phyloP scores from a whole-genome alignment of 2,113 vertebrate species.

The Mustela lutreola region DNA sequence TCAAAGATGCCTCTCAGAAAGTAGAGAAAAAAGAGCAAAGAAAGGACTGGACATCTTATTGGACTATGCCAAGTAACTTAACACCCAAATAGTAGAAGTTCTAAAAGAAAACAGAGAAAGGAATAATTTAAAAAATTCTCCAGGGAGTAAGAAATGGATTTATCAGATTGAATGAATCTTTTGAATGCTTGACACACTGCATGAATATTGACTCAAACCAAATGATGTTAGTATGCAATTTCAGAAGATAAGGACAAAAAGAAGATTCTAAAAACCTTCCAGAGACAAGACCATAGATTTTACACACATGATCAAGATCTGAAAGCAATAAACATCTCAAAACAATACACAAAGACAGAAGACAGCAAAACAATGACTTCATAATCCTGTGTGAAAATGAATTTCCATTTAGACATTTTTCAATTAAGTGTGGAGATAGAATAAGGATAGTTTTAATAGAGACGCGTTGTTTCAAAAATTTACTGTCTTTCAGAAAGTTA shows the following conservation, averaged over 20 bases:
- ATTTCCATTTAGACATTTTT: not conserved
- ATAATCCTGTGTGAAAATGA: not conserved
- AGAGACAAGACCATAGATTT: not conserved
- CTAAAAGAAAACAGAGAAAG: not conserved
- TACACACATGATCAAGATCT: not conserved
- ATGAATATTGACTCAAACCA: not conserved
- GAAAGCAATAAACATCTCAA: not conserved
- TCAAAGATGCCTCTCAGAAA: not conserved
- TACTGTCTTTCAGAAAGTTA: constrained; percentile 3
- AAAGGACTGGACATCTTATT: not conserved
- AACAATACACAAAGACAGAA: not conserved
- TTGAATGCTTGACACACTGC: not conserved
- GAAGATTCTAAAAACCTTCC: not conserved
- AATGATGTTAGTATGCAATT: not conserved
- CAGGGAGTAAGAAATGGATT: not conserved
- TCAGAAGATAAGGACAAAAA: not conserved
- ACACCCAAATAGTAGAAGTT: not conserved
- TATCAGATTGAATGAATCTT: not conserved
- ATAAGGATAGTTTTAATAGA: not conserved
- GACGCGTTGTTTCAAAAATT: not conserved
- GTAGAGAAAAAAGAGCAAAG: not conserved
- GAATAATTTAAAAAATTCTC: not conserved
- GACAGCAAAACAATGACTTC: not conserved
- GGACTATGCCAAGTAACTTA: not conserved
- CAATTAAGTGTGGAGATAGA: not conserved